Base-by-base conservation (phyloP, 2,797 vertebrate genomes). In the Lagorchestes hirsutus region DNA sequence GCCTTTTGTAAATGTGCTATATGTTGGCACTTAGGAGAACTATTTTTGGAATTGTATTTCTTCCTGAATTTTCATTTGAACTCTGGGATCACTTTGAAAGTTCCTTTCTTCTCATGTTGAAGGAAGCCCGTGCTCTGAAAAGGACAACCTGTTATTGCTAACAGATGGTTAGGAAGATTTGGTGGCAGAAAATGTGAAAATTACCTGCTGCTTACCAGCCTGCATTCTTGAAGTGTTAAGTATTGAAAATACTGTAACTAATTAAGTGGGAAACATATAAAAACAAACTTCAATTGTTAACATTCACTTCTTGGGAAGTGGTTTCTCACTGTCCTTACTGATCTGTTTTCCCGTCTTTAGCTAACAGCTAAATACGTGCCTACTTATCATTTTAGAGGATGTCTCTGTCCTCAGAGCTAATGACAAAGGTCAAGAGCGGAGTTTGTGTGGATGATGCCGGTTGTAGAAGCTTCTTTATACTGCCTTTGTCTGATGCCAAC, bases 71-170 rank as follows among this genome's bases (percentile, higher is more conserved):
- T 87, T 50, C 40, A 50, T 40, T 87, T 87, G 74, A 87, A 87
- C 74, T 50, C 74, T 87, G 40, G 40, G 74, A 50, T 87, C 40
- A 87, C 74, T 87, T 87, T 87, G 74, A 87, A 87, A 87, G 74
- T 50, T 87, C 40, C 24, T 87, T 87, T 87, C 74, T 87, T 87
- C 74, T 74, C 67, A n/a, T 87, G 22, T 87, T 87, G 74, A 87
- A 87, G 74, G 74, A 87, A 87, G 40, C 74, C 74, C 28, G 24
- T 50, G 40, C 74, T 87, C 40, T 87, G 40, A 87, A 87, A 40
- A 87, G 74, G 74, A 87, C 74, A 87, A 50, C 74, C 74, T 87
- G 40, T 87, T 87, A 87, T 50, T 87, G 74, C 74, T 87, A 87
- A 87, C 74, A 87, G 74, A 87, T 87, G 74, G 74, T 50, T 87